Base-by-base conservation (phyloP, 1,140 invertebrate species). In the Mactra quadrangularis region DNA sequence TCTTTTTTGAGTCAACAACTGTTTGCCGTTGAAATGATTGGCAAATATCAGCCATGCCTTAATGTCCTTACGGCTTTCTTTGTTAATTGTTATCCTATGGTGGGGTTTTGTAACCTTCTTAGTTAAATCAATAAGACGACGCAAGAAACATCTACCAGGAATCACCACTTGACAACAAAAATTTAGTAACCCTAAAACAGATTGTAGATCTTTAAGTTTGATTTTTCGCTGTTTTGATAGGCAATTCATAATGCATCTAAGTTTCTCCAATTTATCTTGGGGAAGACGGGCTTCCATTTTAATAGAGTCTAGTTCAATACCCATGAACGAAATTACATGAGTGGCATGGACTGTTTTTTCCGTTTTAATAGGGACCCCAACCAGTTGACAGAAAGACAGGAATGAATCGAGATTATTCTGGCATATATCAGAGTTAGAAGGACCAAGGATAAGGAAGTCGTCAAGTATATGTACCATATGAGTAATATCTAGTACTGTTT, bases 391-490 rank as follows among this genome's bases (percentile, higher is more conserved):
- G 7, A 75, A 59, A 57, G 19, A 13, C n/a, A 75, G 31, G 38
- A 75, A 57, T 3, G 6, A 13, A 53, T 59, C 53, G 3, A 75
- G 55, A 27, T 75, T 31, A 2, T 33, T 41, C 38, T 59, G 55
- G 38, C 71, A 75, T 11, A 15, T 3, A 13, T 7, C 4, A 11
- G 52, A 70, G 3, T 47, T 19, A 15, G 59, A 1, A 2, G 50
- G 83, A 22, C 75, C 71, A 0, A 82, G 25, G 45, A 85, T 62
- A 19, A 85, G 82, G 33, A 82, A 85, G 66, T 85, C 77, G 47
- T 75, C 83, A 3, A 82, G 3, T 0, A 85, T 66, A 45, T 85
- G 77, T 1, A 13, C 45, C 38, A 82, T 66, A 35, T 31, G 17
- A n/a, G 25, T 25, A 22, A 22, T 4, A 6, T 35, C 15, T 19